Evolutionary conservation across 1,140 invertebrate genomes (phyloP).

Genomic region (Cydia strobilella): DNA sequence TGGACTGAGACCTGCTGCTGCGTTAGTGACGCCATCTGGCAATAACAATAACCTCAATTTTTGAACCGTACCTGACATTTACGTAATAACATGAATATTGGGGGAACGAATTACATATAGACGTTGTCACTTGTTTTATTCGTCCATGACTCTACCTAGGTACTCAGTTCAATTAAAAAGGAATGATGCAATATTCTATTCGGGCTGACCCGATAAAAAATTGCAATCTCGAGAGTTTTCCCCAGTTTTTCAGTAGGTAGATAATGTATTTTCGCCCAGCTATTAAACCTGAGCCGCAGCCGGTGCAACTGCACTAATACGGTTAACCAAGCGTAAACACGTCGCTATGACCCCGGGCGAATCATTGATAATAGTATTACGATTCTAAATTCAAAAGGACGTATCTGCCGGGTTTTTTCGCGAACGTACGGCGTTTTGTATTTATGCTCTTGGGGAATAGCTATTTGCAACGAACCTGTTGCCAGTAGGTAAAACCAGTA

Average conservation of each 20-base stretch:
- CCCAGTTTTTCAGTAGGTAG: background rate
- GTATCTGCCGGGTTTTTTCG: background rate
- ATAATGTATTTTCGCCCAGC: background rate
- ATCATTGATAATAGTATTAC: conserved; percentile 2
- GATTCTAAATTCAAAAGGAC: background rate
- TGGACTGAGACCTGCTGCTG: too few species aligned
- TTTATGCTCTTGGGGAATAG: background rate
- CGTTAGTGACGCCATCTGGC: too few species aligned
- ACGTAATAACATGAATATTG: too few species aligned
- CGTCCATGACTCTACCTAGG: too few species aligned
- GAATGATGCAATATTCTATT: too few species aligned
- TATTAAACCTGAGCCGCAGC: background rate
- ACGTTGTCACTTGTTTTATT: too few species aligned
- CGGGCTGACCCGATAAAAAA: too few species aligned
- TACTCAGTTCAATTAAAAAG: too few species aligned
- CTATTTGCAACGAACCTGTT: background rate
- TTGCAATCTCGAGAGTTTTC: background rate
- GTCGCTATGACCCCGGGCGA: background rate
- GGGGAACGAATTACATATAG: too few species aligned
- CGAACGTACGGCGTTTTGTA: background rate
- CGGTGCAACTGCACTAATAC: background rate
- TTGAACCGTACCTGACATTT: too few species aligned
- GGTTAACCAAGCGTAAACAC: background rate
- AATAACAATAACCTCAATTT: too few species aligned
- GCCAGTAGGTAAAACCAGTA: too few species aligned